Base-by-base conservation (phyloP, 2,797 vertebrate genomes). In the Esox lucius region DNA sequence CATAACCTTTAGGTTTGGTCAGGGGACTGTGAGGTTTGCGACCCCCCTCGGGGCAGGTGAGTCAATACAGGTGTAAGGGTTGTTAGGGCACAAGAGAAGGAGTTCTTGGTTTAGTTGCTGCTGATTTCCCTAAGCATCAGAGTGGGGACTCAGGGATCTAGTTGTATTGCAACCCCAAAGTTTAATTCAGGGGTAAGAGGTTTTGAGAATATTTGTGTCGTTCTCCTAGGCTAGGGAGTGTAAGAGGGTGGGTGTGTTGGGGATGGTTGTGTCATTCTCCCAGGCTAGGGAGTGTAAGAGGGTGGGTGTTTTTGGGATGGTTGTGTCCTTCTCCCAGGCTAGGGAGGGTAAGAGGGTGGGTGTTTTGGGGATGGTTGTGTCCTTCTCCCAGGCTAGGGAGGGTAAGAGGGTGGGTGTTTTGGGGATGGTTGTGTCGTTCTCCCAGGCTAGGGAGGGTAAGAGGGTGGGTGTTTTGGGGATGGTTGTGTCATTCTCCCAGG, bases 1-100 rank as follows among this genome's bases (percentile, higher is more conserved):
- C 72, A 77, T 84, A 64, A 83, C 78, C 68, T 62, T 74, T 76
- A 53, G 79, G 74, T 64, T 70, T 35, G n/a, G 28, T 12, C n/a
- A 1, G 26, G 35, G 42, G 26, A 15, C 16, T 2, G 13, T 65
- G 16, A 11, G 62, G 26, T 13, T 65, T 4, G 26, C 28, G 33
- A 17, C 6, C 11, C 28, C 28, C 62, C 42, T n/a, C 7, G 4
- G 66, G 66, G 16, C 15, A 19, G 28, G 16, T 33, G 5, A 22
- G 13, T 16, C 16, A 56, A 26, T 13, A 11, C 22, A 49, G 17
- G 49, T 19, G 56, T 4, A 24, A 61, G 56, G 22, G 22, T 2
- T 3, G 15, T 26, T 67, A 70, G 78, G 66, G 51, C 49, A 59
- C 51, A 56, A 70, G 80, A 70, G 71, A 19, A n/a, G 46, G 75